phyloP scores from a whole-genome alignment of 2,113 vertebrate species.

The Nicator chloris region DNA sequence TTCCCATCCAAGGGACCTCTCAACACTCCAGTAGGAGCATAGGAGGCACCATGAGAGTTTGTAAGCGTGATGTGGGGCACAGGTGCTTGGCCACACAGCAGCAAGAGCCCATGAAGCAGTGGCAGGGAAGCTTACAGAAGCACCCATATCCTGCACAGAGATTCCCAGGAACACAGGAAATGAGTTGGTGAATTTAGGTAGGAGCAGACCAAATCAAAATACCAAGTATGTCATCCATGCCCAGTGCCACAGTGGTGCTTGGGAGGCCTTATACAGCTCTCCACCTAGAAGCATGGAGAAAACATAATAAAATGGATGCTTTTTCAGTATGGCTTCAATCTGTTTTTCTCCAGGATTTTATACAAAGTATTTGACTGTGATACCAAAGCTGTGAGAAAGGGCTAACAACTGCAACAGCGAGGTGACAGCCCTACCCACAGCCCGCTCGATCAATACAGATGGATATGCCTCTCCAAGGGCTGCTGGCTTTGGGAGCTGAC shows the following conservation, averaged over 20 bases:
- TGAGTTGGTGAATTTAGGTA: background rate
- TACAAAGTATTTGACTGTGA: background rate
- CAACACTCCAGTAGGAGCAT: background rate
- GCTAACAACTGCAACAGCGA: background rate
- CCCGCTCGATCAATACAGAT: rapidly evolving
- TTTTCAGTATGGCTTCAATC: background rate
- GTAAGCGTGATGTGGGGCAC: background rate
- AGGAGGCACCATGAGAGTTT: background rate
- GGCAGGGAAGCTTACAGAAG: background rate
- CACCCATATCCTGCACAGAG: background rate
- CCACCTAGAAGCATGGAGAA: background rate
- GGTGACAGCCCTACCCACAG: background rate
- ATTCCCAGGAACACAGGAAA: background rate
- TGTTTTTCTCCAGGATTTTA: background rate
- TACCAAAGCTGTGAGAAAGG: background rate
- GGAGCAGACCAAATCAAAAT: background rate
- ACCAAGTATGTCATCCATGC: background rate
- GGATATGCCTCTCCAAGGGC: rapidly evolving
- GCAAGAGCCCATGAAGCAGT: background rate
- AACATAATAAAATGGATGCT: background rate
- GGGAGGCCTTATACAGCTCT: background rate
- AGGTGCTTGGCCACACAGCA: background rate
- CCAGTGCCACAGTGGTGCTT: background rate
- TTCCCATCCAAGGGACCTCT: background rate
- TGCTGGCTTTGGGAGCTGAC: rapidly evolving